A percentile compares a stretch with the other conserved stretches of the same genome.
phyloP scores from a whole-genome alignment of 2,888 invertebrate species.

The Cecidostiba fungosa region DNA sequence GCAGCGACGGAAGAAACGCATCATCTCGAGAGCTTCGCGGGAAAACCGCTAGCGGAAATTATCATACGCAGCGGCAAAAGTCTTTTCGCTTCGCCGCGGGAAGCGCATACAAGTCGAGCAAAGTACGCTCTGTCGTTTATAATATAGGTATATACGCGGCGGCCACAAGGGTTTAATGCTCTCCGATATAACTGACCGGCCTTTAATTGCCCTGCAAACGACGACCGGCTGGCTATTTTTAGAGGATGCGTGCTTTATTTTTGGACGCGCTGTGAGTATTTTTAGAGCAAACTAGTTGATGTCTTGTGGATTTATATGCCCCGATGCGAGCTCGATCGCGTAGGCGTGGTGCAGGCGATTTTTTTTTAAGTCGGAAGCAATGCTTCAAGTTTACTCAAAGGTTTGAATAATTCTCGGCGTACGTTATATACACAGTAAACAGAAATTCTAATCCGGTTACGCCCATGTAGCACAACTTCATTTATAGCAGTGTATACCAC shows the following conservation, averaged over 20 bases:
- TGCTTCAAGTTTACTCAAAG: neutral
- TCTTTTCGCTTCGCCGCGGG: neutral
- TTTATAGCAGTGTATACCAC: neutral
- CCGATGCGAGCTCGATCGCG: too few species aligned
- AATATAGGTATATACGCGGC: neutral
- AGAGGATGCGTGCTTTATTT: slow-evolving; percentile 24
- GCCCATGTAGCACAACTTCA: too few species aligned
- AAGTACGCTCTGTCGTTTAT: neutral
- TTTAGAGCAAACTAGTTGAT: neutral
- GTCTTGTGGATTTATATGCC: neutral
- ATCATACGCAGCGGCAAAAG: neutral
- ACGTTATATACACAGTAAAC: too few species aligned
- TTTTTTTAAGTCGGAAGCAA: neutral
- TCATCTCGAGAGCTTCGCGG: neutral
- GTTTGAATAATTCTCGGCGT: too few species aligned
- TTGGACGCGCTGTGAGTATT: neutral
- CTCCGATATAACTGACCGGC: slow-evolving; percentile 39
- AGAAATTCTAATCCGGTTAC: too few species aligned
- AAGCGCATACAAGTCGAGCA: neutral
- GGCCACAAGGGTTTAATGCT: slow-evolving; percentile 22
- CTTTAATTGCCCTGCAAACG: neutral
- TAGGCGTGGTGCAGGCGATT: too few species aligned
- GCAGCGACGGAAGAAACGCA: neutral
- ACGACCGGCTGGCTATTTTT: slow-evolving; percentile 4
- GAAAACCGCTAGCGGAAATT: slow-evolving; percentile 42